Base-by-base conservation (phyloP, 2,797 vertebrate genomes). In the Acrocephalus scirpaceus region DNA sequence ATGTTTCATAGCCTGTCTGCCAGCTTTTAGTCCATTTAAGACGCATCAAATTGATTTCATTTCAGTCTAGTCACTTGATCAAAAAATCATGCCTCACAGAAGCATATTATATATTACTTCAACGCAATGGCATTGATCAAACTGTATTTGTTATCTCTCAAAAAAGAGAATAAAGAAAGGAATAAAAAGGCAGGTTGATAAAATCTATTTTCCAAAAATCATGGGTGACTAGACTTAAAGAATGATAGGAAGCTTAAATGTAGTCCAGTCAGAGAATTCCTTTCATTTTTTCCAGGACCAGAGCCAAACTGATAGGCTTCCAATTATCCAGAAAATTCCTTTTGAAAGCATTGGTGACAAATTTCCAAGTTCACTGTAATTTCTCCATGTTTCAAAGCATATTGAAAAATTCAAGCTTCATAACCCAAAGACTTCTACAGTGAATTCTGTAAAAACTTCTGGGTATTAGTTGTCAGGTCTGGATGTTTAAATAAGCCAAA, bases 11-110 rank as follows among this genome's bases (percentile, higher is more conserved):
- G 69, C 69, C 50, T 72, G 50, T 40, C 87, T 95, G 83, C 40
- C 76, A 94, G 72, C 47, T 86, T 88, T 88, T 75, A 91, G 82
- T 66, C 69, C 92, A 95, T 81, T 94, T 95, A 93, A 92, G 94
- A 80, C 71, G 62, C 70, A 90, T 53, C 7, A 10, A 92, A 96
- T 95, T 95, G 90, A 96, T 93, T 96, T 95, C 57, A 92, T 91
- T 95, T 95, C 93, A 95, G 57, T 54, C 85, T 88, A 93, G 93
- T 65, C 61, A 92, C 85, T 88, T 90, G 79, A 95, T 92, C 82
- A 96, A 95, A 95, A 92, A 83, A 77, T 69, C 91, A 86, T 78
- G 79, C 92, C 86, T 91, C 88, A 84, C 75, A 95, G 88, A 93
- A 92, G 72, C 27, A 1, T 62, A 86, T 95, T 91, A 92, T 75